phyloP scores from a whole-genome alignment of 2,113 vertebrate genomes.

The Chamaea fasciata region DNA sequence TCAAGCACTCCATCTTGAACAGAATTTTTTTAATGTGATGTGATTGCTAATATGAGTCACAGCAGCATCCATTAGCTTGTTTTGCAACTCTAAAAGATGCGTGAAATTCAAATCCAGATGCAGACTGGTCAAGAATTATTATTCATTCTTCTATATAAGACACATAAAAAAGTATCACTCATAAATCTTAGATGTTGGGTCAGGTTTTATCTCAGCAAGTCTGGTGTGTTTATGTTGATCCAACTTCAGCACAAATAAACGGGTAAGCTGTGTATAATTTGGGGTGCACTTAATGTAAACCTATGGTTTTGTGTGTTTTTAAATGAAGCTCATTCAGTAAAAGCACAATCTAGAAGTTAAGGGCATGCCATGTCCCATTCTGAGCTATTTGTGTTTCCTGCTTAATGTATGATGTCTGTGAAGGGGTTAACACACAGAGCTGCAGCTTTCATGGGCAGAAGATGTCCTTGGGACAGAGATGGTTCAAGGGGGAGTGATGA shows the following conservation, averaged over 20 bases:
- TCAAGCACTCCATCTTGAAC: conserved; percentile 13
- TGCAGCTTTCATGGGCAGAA: neutral
- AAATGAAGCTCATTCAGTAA: neutral
- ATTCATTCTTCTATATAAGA: neutral
- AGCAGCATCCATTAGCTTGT: neutral
- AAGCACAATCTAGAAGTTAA: neutral
- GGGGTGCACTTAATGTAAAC: neutral
- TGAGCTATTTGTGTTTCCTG: neutral
- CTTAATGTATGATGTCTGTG: neutral
- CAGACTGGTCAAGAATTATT: neutral
- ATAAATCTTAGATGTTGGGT: neutral
- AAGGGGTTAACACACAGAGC: neutral
- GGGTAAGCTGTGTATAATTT: neutral
- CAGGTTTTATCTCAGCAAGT: neutral
- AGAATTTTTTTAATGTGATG: neutral
- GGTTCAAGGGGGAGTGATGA: neutral
- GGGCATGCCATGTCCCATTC: rapidly evolving
- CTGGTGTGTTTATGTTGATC: neutral
- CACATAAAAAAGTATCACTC: neutral
- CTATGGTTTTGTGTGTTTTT: neutral
- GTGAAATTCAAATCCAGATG: neutral
- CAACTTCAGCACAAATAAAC: neutral
- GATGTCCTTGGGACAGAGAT: neutral
- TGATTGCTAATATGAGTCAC: neutral
- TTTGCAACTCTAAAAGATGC: neutral